Evolutionary conservation across 2,113 vertebrate genomes (phyloP).

Genomic region (Oxyura jamaicensis): DNA sequence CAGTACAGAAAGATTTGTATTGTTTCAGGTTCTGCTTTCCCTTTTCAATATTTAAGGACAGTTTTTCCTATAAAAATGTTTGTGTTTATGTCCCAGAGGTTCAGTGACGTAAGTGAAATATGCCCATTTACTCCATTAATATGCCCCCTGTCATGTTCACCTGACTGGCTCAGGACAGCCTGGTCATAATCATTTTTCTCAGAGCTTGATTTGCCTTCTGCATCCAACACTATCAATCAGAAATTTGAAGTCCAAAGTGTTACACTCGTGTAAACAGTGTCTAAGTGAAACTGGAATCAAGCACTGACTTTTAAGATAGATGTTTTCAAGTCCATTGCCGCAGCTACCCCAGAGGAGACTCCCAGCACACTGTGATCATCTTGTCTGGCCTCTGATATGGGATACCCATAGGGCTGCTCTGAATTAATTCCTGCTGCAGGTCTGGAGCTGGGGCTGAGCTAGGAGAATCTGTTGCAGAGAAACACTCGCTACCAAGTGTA

Average conservation of each 20-base stretch:
- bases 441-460: neutral
- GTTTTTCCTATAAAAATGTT: neutral
- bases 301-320: neutral
- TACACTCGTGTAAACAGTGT: conserved; percentile 24
- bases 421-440: conserved; percentile 16
- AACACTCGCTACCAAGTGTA: neutral
- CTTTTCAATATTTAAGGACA: neutral
- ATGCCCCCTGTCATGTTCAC: neutral
- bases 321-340: conserved; percentile 66
- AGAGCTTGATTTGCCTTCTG: neutral
- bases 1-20: neutral
- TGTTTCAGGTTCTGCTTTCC: neutral
- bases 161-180: neutral
- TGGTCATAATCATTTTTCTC: conserved; percentile 22
- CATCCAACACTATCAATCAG: neutral
- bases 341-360: conserved; percentile 25
- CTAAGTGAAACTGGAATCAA: conserved; percentile 8
- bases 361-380: conserved; percentile 17
- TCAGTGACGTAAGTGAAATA: neutral
- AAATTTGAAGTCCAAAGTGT: conserved; percentile 6
- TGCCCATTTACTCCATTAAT: neutral
- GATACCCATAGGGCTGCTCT: neutral
- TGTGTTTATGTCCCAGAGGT: neutral
- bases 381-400: conserved; percentile 10
- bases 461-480: neutral